Evolutionary conservation across 2,888 invertebrate species (phyloP).

Genomic region (Tuberolachnus salignus): DNA sequence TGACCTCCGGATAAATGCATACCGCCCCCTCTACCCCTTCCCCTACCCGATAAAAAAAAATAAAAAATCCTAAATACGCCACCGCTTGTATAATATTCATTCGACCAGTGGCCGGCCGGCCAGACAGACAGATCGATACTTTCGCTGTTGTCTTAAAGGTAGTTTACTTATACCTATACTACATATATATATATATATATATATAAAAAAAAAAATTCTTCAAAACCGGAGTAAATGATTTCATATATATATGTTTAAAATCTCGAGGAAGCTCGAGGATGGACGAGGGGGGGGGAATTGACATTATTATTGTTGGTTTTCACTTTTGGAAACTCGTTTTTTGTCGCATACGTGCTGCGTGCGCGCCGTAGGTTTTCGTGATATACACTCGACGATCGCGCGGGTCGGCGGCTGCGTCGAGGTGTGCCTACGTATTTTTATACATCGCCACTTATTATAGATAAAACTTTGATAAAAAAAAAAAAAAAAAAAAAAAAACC

Average conservation of each 20-base stretch:
- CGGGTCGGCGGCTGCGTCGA: neutral
- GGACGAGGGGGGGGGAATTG: conserved; percentile 23
- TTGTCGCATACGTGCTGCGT: neutral
- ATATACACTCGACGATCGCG: neutral
- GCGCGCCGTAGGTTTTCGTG: too few species aligned
- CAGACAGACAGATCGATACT: neutral
- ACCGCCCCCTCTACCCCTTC: too few species aligned
- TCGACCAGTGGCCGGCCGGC: neutral
- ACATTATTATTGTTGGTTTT: conserved; percentile 15
- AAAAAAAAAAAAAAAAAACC: neutral
- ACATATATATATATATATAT: too few species aligned
- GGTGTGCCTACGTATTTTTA: neutral
- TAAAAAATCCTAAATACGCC: too few species aligned
- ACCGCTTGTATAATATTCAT: too few species aligned
- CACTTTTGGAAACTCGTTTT: conserved; percentile 54
- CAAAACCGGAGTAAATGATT: conserved; percentile 36
- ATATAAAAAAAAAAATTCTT: neutral
- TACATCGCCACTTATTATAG: conserved; percentile 5
- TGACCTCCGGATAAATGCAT: too few species aligned
- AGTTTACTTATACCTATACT: too few species aligned
- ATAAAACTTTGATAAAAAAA: too few species aligned
- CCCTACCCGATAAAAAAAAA: too few species aligned
- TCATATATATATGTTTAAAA: conserved; percentile 7
- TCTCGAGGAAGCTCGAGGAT: neutral
- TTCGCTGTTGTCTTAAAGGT: conserved; percentile 46